These are phyloP conservation scores for Acronicta leporina DNA, from an alignment of 2,888 invertebrate species.

Conservation along the genomic window DNA sequence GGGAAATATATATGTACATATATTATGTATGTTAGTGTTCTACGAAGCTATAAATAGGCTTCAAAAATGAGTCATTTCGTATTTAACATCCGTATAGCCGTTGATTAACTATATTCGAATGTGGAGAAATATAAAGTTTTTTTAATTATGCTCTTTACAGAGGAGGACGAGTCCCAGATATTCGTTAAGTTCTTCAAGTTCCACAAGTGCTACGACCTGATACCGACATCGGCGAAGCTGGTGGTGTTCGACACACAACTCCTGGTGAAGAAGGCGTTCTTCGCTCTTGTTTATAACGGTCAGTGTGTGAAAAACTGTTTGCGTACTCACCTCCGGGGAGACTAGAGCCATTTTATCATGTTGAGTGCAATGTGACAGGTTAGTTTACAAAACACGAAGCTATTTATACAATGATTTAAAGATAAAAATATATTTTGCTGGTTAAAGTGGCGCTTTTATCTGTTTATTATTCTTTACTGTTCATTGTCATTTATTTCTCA, in stretches of 20 bases:
- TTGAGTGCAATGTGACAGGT: conserved; percentile 30
- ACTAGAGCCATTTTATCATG: conserved; percentile 27
- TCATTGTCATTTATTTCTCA: conserved; percentile 23
- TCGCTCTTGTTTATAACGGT: conserved; percentile 99
- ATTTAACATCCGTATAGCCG: conserved; percentile 41
- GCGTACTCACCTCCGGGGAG: conserved; percentile 20
- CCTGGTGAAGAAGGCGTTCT: conserved; percentile 99
- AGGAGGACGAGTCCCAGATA: conserved; percentile 99
- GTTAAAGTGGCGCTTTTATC: conserved; percentile 28
- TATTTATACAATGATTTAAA: background rate
- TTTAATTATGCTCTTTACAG: conserved; percentile 87
- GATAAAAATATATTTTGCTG: conserved; percentile 18
- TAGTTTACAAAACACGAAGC: conserved; percentile 5
- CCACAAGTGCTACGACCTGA: conserved; percentile 99
- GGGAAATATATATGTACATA: conserved; percentile 7
- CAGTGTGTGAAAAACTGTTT: conserved; percentile 65
- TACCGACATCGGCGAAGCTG: conserved; percentile 99
- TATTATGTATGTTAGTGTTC: conserved; percentile 16
- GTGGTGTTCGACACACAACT: conserved; percentile 99
- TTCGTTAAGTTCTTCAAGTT: conserved; percentile 99
- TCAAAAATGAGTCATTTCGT: conserved; percentile 46
- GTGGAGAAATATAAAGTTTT: conserved; percentile 40
- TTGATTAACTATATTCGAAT: conserved; percentile 45
- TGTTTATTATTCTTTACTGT: conserved; percentile 20
- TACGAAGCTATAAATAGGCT: conserved; percentile 46